Evolutionary conservation across 2,113 vertebrate genomes (phyloP).

Genomic region (Campylomormyrus numenius): DNA sequence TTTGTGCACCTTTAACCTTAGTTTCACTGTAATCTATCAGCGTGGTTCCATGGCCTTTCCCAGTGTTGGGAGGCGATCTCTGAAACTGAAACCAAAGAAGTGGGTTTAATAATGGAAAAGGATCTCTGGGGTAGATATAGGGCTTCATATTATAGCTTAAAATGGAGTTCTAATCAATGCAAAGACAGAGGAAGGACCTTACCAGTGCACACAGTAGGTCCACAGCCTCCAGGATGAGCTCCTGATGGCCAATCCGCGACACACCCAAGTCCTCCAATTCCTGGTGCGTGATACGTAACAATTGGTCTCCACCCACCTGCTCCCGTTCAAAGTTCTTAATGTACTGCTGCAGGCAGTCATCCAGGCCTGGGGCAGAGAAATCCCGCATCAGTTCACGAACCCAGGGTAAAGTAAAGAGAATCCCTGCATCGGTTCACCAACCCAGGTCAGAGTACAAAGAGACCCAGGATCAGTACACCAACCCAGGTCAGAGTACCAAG

Average conservation of each 20-base stretch:
- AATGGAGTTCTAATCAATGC: neutral
- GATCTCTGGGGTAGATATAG: neutral
- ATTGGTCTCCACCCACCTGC: conserved; percentile 60
- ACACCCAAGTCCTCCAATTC: conserved; percentile 76
- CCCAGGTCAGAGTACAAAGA: neutral
- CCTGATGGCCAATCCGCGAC: conserved; percentile 71
- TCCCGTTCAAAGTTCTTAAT: conserved; percentile 78
- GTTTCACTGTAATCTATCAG: neutral
- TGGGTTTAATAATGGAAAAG: neutral
- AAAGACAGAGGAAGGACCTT: conserved; percentile 31
- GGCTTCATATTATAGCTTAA: neutral
- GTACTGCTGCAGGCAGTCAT: conserved; percentile 76
- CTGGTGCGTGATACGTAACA: conserved; percentile 74
- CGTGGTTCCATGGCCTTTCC: neutral
- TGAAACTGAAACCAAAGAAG: neutral
- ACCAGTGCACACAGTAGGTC: conserved; percentile 73
- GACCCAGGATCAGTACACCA: neutral
- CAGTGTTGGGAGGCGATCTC: neutral
- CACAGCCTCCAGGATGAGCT: conserved; percentile 22
- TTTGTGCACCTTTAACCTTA: neutral
- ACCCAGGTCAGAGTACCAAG: neutral
- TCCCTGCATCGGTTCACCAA: neutral
- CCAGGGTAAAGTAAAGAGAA: neutral
- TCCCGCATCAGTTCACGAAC: neutral
- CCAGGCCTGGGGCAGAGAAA: conserved; percentile 56